phyloP scores from a whole-genome alignment of 1,140 invertebrate genomes.

The Pseudomyrmex flavicornis region DNA sequence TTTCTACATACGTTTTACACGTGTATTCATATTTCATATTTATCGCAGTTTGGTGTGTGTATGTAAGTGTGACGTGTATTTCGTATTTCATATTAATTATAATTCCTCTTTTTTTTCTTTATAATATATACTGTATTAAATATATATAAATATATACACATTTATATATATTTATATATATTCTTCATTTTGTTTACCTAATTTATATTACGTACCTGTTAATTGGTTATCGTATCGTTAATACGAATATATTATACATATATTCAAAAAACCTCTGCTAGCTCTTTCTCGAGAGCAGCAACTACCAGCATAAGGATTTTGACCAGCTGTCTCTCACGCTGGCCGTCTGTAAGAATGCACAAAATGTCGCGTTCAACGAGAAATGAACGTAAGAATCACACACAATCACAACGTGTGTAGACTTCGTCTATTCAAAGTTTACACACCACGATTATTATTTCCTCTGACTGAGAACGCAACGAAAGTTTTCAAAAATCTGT shows the following conservation, averaged over 20 bases:
- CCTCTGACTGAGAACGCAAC: slow-evolving; percentile 79
- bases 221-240: slow-evolving; percentile 79
- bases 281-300: slow-evolving; percentile 78
- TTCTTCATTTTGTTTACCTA: slow-evolving; percentile 81
- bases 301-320: slow-evolving; percentile 76
- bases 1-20: slow-evolving; percentile 64
- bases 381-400: slow-evolving; percentile 66
- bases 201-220: slow-evolving; percentile 84
- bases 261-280: slow-evolving; percentile 82
- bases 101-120: slow-evolving; percentile 70
- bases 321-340: slow-evolving; percentile 62
- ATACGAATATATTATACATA: slow-evolving; percentile 85
- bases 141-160: slow-evolving; percentile 54
- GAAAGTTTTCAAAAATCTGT: slow-evolving; percentile 83
- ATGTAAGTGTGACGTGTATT: slow-evolving; percentile 68
- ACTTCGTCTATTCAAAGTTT: slow-evolving; percentile 71
- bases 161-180: slow-evolving; percentile 61
- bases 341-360: slow-evolving; percentile 62
- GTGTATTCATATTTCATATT: slow-evolving; percentile 51
- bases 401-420: slow-evolving; percentile 61
- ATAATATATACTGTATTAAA: slow-evolving; percentile 71
- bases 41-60: slow-evolving; percentile 71
- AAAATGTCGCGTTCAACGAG: slow-evolving; percentile 71
- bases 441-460: slow-evolving; percentile 79
- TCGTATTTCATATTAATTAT: slow-evolving; percentile 76